Evolutionary conservation across 1,140 invertebrate genomes (phyloP), one percentile per base, ranked within the genome.

Genomic region (Euborellia annulipes): DNA sequence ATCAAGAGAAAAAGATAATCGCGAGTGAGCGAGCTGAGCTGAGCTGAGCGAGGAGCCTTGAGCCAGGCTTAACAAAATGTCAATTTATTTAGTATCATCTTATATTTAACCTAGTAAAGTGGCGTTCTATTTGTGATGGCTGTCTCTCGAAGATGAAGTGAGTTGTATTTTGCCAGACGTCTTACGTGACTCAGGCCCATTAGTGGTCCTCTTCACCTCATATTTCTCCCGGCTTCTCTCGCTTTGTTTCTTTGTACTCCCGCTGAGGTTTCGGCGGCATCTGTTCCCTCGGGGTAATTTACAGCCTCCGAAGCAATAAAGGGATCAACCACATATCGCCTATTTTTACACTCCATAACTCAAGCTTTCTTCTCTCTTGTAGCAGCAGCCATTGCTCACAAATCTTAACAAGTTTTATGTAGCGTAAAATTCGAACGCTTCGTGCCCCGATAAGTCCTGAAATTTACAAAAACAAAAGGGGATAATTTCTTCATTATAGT

Each of bases 301-400:
- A 49, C 48, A 49, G 45, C 48, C 48, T 34, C 14, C 40, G 32
- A 46, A 38, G 48, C 48, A 49, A 49, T 49, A 49, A 49, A 49
- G 39, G 48, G 48, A 49, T 49, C 48, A 49, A 40, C 44, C 48
- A 47, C 48, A 49, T 49, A 49, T 49, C 48, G 48, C 48, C 40
- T 49, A 49, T 49, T 49, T 49, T 49, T 49, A 49, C 48, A 49
- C 48, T 46, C 48, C 48, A 49, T 49, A 49, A 49, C 40, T 49
- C 48, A 49, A 46, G 32, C 42, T 44, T 45, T 48, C 27, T 38
- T 27, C 36, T 22, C 47, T 38, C 11, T 38, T 21, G 6, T 13
- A 2, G 23, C 27, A 18, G 42, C 22, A 18, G 19, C 7, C 40
- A 3, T 14, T 14, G 11, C 19, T 44, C 30, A 36, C 13, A 40